phyloP scores from a whole-genome alignment of 2,888 invertebrate species.

The Diadegma fenestrale region DNA sequence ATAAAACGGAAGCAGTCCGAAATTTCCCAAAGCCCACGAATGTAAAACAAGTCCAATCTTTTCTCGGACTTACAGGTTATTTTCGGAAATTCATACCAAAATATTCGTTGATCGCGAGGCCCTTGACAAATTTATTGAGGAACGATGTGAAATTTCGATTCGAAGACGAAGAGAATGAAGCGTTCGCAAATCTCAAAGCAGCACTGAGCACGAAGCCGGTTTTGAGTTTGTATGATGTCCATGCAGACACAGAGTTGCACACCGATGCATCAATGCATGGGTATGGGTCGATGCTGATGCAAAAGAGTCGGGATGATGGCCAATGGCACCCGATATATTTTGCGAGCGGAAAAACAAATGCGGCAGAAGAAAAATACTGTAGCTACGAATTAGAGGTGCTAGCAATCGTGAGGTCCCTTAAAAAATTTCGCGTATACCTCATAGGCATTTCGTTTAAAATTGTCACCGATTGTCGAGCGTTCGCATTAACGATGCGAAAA shows the following conservation, averaged over 20 bases:
- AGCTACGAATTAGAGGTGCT: constrained; percentile 41
- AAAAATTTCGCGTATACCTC: constrained; percentile 32
- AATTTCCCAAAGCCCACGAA: background rate
- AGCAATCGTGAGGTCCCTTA: constrained; percentile 48
- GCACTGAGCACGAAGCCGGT: background rate
- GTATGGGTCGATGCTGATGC: background rate
- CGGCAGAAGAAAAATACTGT: constrained; percentile 5
- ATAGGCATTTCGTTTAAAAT: constrained; percentile 44
- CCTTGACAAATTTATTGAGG: background rate
- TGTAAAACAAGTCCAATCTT: background rate
- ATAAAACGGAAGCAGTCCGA: constrained; percentile 5
- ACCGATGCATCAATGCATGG: constrained; percentile 4
- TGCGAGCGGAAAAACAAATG: background rate
- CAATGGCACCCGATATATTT: background rate
- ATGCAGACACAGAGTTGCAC: background rate
- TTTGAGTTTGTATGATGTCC: background rate
- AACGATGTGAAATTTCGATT: background rate
- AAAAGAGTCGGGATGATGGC: background rate
- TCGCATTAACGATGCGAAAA: constrained; percentile 32
- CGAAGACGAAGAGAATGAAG: background rate
- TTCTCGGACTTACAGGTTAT: background rate
- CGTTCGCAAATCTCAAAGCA: background rate
- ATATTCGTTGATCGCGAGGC: constrained; percentile 14
- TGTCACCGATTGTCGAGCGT: constrained; percentile 38
- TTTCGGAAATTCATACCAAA: constrained; percentile 4